A percentile compares a stretch with the other conserved stretches of the same genome.
These are phyloP conservation scores for Barbus barbus DNA, from an alignment of 2,113 vertebrate species.

Conservation along the genomic window DNA sequence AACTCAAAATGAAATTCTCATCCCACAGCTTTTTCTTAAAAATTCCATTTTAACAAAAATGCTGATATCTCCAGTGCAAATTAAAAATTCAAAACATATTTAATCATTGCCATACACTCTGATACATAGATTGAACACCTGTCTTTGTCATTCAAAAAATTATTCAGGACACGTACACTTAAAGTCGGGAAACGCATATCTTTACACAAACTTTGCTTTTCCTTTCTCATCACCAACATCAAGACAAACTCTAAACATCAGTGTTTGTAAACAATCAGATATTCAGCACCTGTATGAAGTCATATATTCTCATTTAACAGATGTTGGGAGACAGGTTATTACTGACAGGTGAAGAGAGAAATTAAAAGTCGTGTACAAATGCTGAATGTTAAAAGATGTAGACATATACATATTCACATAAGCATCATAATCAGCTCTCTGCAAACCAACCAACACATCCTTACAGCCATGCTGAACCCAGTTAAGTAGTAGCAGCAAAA, in stretches of 20 bases:
- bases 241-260: background rate
- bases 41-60: constrained; percentile 50
- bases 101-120: constrained; percentile 68
- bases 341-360: constrained; percentile 12
- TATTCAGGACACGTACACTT: too few species aligned
- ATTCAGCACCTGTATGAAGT: constrained; percentile 15
- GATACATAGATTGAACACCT: constrained; percentile 49
- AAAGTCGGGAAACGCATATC: background rate
- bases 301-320: background rate
- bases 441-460: constrained; percentile 23
- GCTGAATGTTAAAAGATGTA: constrained; percentile 65
- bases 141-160: too few species aligned
- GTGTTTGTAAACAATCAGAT: background rate
- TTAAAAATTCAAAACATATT: constrained; percentile 71
- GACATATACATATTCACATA: constrained; percentile 77
- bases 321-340: background rate
- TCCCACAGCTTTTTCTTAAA: constrained; percentile 38
- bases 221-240: background rate
- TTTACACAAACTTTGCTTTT: constrained; percentile 17
- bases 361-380: constrained; percentile 71
- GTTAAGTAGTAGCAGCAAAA: background rate
- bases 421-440: constrained; percentile 43
- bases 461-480: background rate
- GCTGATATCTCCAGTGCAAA: constrained; percentile 64
- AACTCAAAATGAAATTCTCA: constrained; percentile 67